Percentiles rank a stretch among this genome's conserved stretches.
These are phyloP conservation scores for Epizoanthus illoricatus DNA, from an alignment of 92 coral and sea anemone genomes.

Conservation along the genomic window DNA sequence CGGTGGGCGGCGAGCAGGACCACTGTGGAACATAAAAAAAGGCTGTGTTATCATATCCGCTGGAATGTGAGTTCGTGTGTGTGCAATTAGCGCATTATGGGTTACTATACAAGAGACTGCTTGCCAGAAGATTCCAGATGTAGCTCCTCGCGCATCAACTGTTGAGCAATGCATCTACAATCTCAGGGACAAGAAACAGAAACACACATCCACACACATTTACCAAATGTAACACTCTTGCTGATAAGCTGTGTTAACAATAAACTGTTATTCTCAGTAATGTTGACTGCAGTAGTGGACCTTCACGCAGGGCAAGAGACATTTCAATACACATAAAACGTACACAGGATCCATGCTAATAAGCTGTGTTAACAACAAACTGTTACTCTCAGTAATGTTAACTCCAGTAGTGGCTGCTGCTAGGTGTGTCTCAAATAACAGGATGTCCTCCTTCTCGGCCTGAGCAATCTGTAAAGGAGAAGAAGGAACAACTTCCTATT, in stretches of 20 bases:
- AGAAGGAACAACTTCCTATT: neutral
- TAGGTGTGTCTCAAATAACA: constrained; percentile 92
- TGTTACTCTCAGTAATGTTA: constrained; percentile 84
- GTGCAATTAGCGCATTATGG: no score
- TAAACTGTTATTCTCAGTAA: constrained; percentile 89
- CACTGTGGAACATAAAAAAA: constrained; percentile 46
- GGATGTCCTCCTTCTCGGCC: constrained; percentile 92
- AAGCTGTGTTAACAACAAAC: constrained; percentile 85
- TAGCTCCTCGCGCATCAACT: neutral
- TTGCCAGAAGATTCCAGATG: no score
- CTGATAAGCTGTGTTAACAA: constrained; percentile 84
- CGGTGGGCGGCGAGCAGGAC: constrained; percentile 94
- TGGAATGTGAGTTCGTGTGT: no score
- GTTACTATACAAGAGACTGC: no score
- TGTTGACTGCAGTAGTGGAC: constrained; percentile 82
- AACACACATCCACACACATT: neutral
- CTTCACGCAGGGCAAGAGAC: no score
- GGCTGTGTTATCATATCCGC: neutral
- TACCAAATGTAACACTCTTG: constrained; percentile 46
- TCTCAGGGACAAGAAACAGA: neutral
- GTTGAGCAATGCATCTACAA: neutral
- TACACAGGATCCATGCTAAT: constrained; percentile 95
- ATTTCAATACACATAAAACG: constrained; percentile 27
- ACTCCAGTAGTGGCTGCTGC: constrained; percentile 98
- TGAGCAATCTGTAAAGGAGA: constrained; percentile 69